Conservation (phyloP, 2,113 vertebrate genomes). For the Harpagus bidentatus region DNA sequence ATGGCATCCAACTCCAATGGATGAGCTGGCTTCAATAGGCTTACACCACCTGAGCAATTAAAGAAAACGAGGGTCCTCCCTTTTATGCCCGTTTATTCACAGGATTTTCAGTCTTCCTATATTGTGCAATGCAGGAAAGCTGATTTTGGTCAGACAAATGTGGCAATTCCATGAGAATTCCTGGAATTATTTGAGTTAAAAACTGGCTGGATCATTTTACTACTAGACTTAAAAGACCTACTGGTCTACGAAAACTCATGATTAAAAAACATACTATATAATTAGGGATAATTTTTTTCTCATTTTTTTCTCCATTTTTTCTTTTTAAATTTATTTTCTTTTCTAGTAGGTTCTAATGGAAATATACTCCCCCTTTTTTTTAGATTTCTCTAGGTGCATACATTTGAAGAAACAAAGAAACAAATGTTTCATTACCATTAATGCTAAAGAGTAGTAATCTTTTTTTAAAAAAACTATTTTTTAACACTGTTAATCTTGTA, state of each 20-base stretch:
- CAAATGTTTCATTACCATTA: not conserved
- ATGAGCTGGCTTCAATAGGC: not conserved
- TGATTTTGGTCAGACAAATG: not conserved
- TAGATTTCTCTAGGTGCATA: not conserved
- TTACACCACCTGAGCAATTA: not conserved
- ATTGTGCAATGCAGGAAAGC: not conserved
- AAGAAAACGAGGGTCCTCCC: not conserved
- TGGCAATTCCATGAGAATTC: constrained; percentile 26
- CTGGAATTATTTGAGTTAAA: constrained; percentile 24
- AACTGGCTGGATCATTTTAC: not conserved
- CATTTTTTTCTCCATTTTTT: not conserved
- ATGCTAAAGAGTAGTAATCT: not conserved
- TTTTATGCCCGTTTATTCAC: not conserved
- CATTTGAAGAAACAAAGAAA: not conserved
- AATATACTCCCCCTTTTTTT: not conserved
- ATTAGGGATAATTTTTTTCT: not conserved
- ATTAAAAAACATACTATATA: not conserved
- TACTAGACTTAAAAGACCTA: not conserved
- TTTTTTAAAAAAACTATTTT: not conserved
- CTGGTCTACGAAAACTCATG: not conserved
- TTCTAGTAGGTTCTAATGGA: not conserved
- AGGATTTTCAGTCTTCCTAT: not conserved
- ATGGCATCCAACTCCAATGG: not conserved
- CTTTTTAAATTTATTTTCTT: not conserved
- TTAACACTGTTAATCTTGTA: not conserved